Percentiles rank a stretch among this genome's conserved stretches.
phyloP scores from a whole-genome alignment of 1,140 invertebrate species.

The Diabrotica virgifera region DNA sequence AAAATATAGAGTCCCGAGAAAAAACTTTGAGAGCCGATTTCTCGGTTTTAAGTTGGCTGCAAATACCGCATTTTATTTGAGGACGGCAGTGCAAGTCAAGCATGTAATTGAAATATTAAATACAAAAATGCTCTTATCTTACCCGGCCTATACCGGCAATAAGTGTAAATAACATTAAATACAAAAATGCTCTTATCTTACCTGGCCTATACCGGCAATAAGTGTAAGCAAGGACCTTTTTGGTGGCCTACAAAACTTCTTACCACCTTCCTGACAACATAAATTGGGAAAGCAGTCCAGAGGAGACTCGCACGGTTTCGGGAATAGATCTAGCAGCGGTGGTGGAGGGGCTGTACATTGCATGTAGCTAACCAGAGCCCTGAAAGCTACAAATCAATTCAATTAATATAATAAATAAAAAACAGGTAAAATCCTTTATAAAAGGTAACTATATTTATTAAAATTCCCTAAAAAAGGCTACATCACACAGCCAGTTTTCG shows the following conservation, averaged over 20 bases:
- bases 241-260: conserved; percentile 65
- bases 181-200: conserved; percentile 19
- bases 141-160: conserved; percentile 54
- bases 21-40: too few relatives aligned
- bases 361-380: conserved; percentile 60
- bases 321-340: conserved; percentile 61
- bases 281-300: conserved; percentile 73
- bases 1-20: too few relatives aligned
- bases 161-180: too few relatives aligned
- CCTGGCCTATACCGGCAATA: conserved; percentile 54
- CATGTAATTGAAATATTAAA: conserved; percentile 8
- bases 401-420: too few relatives aligned
- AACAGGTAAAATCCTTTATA: too few relatives aligned
- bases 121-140: conserved; percentile 9
- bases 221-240: conserved; percentile 63
- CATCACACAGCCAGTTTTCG: too few relatives aligned
- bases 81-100: too few relatives aligned
- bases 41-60: too few relatives aligned
- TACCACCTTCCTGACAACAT: conserved; percentile 67
- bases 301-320: conserved; percentile 61
- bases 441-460: too few relatives aligned
- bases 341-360: conserved; percentile 69
- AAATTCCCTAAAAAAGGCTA: too few relatives aligned
- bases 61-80: too few relatives aligned
- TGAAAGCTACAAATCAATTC: conserved; percentile 54